phyloP scores from a whole-genome alignment of 2,797 vertebrate species.

The Pteropus rufus region DNA sequence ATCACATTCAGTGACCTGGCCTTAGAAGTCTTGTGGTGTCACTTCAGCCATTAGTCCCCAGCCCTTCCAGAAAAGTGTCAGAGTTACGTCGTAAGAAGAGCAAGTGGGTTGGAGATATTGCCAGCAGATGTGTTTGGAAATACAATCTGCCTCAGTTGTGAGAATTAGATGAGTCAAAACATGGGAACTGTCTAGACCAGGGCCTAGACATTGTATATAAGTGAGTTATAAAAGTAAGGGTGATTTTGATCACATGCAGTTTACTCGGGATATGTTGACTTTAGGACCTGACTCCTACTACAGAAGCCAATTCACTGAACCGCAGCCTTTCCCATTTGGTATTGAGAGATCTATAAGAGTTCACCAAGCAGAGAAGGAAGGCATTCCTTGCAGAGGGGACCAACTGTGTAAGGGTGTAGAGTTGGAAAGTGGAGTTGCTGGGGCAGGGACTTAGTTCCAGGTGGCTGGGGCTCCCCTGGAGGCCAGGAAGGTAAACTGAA shows the following conservation, averaged over 20 bases:
- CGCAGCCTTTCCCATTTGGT: background rate
- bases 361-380: background rate
- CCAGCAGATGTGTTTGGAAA: constrained; percentile 23
- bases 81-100: background rate
- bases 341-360: background rate
- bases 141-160: background rate
- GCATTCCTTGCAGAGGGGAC: background rate
- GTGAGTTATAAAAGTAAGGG: background rate
- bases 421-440: background rate
- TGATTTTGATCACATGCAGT: constrained; percentile 25
- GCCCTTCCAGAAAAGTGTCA: background rate
- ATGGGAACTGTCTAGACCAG: background rate
- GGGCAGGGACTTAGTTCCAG: background rate
- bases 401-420: background rate
- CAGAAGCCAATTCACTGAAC: background rate
- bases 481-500: too few relatives aligned
- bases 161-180: constrained; percentile 20
- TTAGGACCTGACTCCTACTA: background rate
- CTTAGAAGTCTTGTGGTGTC: background rate
- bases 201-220: background rate
- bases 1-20: background rate
- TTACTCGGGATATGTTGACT: background rate
- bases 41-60: background rate
- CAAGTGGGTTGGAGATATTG: background rate
- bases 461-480: background rate